Conservation (phyloP, 2,113 vertebrate species). For the Gorsachius goisagi region DNA sequence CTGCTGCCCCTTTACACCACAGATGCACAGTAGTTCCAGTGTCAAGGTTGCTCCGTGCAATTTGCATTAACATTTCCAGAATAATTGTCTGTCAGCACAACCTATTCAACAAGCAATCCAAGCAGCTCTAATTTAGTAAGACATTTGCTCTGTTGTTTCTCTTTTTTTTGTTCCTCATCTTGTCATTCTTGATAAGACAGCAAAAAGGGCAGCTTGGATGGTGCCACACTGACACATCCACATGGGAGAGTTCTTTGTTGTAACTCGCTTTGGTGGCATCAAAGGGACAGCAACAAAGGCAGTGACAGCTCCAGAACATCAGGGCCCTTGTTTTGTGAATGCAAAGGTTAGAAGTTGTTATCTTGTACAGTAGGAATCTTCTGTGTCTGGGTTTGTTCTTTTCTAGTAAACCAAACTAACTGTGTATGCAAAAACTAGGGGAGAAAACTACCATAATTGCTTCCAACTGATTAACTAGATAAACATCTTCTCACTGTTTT, state of each 20-base stretch:
- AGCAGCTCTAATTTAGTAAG: background rate
- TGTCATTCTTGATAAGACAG: background rate
- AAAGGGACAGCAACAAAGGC: background rate
- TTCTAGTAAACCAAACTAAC: background rate
- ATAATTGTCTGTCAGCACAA: background rate
- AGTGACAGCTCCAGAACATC: background rate
- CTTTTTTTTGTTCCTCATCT: background rate
- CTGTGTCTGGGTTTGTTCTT: background rate
- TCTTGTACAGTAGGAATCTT: background rate
- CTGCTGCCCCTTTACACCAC: background rate
- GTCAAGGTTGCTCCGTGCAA: background rate
- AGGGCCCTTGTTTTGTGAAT: background rate
- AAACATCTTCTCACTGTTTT: background rate
- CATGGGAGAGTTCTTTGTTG: background rate
- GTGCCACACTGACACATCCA: background rate
- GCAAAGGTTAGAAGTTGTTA: background rate
- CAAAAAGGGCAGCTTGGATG: background rate
- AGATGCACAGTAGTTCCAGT: background rate
- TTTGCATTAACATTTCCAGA: constrained; percentile 9
- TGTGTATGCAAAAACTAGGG: background rate
- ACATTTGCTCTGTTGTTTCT: background rate
- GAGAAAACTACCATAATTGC: background rate
- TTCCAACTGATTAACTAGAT: background rate
- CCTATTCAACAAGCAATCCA: background rate
- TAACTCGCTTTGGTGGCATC: background rate